Conservation (phyloP, 2,113 vertebrate species). For the Paradoxurus hermaphroditus region DNA sequence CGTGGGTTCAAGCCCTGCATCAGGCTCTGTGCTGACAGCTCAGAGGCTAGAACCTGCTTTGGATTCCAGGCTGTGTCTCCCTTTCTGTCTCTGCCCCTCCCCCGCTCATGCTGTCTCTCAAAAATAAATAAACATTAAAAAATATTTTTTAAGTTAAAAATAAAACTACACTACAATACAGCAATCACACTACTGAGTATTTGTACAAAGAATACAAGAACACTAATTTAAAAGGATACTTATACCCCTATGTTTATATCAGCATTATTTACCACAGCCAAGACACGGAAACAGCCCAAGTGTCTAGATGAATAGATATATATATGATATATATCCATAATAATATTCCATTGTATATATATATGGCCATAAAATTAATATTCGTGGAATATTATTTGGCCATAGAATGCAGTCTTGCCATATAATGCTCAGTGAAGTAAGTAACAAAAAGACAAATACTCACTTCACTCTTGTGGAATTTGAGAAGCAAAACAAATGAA, state of each 20-base stretch:
- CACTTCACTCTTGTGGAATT: background rate
- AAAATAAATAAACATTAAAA: too few species aligned
- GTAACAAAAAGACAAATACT: background rate
- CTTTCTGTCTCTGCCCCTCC: too few species aligned
- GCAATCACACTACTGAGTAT: background rate
- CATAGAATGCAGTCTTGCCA: background rate
- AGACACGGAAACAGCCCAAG: background rate
- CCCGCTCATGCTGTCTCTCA: too few species aligned
- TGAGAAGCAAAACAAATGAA: background rate
- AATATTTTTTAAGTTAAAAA: background rate
- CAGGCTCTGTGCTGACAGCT: too few species aligned
- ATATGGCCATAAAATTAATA: too few species aligned
- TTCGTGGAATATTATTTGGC: background rate
- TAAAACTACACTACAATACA: background rate
- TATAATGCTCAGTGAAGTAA: background rate
- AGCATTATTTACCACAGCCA: background rate
- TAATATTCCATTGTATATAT: too few species aligned
- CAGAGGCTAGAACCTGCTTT: too few species aligned
- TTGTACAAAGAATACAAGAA: background rate
- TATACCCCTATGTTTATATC: background rate
- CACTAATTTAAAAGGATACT: background rate
- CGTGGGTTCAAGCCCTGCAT: too few species aligned
- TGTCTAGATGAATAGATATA: background rate
- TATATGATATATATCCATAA: too few species aligned
- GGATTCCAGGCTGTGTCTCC: too few species aligned